Evolutionary conservation across 2,797 vertebrate genomes (phyloP).

Genomic region (Serranus cabrilla): DNA sequence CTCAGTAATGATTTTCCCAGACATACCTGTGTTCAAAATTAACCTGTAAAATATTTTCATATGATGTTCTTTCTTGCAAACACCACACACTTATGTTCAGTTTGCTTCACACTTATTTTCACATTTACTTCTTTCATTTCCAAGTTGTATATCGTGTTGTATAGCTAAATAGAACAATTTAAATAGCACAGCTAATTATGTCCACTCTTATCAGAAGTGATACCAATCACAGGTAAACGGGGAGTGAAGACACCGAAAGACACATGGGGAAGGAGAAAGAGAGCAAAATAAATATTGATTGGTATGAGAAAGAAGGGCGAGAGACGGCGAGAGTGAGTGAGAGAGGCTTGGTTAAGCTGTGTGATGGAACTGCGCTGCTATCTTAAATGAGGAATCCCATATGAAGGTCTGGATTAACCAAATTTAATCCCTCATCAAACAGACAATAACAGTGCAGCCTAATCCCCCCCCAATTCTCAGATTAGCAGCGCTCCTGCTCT

Average conservation of each 20-base stretch:
- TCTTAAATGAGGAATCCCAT: conserved; percentile 89
- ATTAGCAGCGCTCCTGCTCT: conserved; percentile 82
- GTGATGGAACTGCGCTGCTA: conserved; percentile 82
- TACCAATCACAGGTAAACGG: conserved; percentile 55
- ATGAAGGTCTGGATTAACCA: conserved; percentile 89
- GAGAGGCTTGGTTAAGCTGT: conserved; percentile 75
- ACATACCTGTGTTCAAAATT: conserved; percentile 39
- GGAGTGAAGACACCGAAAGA: conserved; percentile 36
- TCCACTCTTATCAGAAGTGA: conserved; percentile 37
- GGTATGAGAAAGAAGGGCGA: conserved; percentile 51
- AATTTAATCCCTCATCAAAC: conserved; percentile 91
- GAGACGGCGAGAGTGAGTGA: conserved; percentile 63
- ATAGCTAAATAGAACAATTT: conserved; percentile 9
- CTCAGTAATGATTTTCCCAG: conserved; percentile 44
- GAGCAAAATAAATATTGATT: conserved; percentile 71
- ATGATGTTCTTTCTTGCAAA: conserved; percentile 18
- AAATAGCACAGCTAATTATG: conserved; percentile 21
- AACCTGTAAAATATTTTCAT: conserved; percentile 43
- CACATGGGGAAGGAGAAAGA: conserved; percentile 34
- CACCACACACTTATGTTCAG: background rate
- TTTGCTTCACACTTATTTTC: background rate
- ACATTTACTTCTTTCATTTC: background rate
- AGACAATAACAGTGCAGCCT: conserved; percentile 87
- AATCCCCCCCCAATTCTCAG: conserved; percentile 86
- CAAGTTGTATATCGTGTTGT: background rate